Base-by-base conservation (phyloP, 2,797 vertebrate genomes). In the Lepus townsendii region DNA sequence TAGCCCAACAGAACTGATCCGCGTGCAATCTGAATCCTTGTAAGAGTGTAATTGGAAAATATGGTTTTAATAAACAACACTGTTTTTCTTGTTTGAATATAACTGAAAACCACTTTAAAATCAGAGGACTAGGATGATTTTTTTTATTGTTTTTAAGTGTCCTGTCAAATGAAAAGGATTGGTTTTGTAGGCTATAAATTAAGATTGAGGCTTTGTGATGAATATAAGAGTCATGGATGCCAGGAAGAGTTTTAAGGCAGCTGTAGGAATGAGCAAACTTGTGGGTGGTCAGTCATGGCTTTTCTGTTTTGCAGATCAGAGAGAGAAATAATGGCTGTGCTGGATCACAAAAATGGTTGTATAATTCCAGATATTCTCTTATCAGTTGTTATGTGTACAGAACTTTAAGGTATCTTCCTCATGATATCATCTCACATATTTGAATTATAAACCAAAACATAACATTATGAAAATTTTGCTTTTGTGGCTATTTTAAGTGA, bases 41-140 rank as follows among this genome's bases (percentile, higher is more conserved):
- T 24, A 96, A 91, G 93, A 95, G 52, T 47, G 60, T 93, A 62
- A 69, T 86, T 97, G 54, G 65, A 96, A 97, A 98, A 90, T 93
- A 90, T 62, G 69, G 54, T 68, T 98, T 97, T 96, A 93, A 96
- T 95, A 96, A 95, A 63, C 27, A 79, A 76, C 20, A 50, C 16
- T 94, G 95, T 94, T 88, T 62, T 52, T 19, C 75, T 73, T 71
- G 17, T 93, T 79, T 94, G 32, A 88, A 20, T 30, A 54, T 0
- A 0, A 87, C 93, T 95, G 93, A 93, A 83, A 90, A 26, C 11
- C 32, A 86, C 50, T 86, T 82, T 62, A 78, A 95, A 93, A 89
- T 9, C 30, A 68, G 30, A 69, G 32, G 42, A 42, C 26, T 71
- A 30, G 10, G 20, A 27, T 89, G 68, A 78, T 82, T 57, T 47